Base-by-base conservation (phyloP, 2,797 vertebrate genomes). In the Syngnathus acus region DNA sequence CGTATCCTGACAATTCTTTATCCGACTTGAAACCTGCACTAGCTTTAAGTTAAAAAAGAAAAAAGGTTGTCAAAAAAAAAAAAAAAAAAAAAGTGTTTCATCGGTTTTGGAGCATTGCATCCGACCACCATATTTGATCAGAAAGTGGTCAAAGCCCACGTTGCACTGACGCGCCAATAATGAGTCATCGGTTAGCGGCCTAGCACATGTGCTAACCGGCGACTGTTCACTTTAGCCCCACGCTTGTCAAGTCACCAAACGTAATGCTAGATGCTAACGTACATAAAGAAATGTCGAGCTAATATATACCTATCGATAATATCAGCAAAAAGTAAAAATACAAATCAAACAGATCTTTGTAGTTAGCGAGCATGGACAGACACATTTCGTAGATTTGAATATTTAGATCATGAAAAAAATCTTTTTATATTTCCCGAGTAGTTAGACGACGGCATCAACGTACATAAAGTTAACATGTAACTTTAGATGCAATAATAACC, bases 181-280 rank as follows among this genome's bases (percentile, higher is more conserved):
- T 37, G 10, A 54, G 26, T 55, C 13, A 6, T 37, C 5, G 55
- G 50, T 51, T 51, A 51, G 50, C 50, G 50, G n/a, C n/a, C 50
- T 57, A 57, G 23, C 54, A 37, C 16, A 26, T 32, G 19, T 7
- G 9, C 57, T 59, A 59, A 59, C 57, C 19, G 5, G 21, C 21
- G 10, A 43, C 38, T 4, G 11, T 10, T 39, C 58, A 23, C 59
- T 60, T 40, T 60, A 60, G 58, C 38, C 42, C 13, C 42, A 6
- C 42, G 9, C 23, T 16, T 42, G 11, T 61, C 2, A n/a, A 38
- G 40, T 14, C 55, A 37, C 39, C 59, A 61, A 61, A 61, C 26
- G 40, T 62, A 62, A 45, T 62, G 40, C n/a, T 43, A 62, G n/a
- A 62, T 26, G 13, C 55, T 57, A 38, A 57, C 37, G 55, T 57